Evolutionary conservation across 2,113 vertebrate species (phyloP), one percentile per base, ranked within the genome.

Genomic region (Xiphophorus maculatus): DNA sequence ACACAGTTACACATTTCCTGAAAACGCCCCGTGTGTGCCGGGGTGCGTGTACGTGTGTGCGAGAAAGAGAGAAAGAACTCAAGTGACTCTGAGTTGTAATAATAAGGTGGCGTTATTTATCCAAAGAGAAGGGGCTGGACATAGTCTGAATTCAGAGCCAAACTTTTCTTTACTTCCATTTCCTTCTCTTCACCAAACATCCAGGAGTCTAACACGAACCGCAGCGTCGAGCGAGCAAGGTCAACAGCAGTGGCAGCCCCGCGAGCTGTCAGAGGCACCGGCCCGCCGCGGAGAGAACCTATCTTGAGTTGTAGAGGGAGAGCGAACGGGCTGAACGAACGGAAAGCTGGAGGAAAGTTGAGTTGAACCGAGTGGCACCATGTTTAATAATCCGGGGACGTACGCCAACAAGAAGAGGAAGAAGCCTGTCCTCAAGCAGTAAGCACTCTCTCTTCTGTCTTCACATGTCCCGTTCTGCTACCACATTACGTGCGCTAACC

Each of bases 351-450:
- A 27, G 33, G 13, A 27, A 70, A 65, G 62, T 17, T 19, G 13
- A 37, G n/a, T 5, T 28, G 30, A 51, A 63, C 22, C 68, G 32
- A 58, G 79, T 44, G 84, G 60, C 75, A 91, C 77, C 78, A 95
- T 95, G 94, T 81, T 92, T 84, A 89, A 88, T 32, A 92, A 90
- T 76, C 58, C 88, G 8, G 92, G 89, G 44, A 88, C 81, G 11
- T 95, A 95, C 62, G 94, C 94, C 0, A 89, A 86, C 86, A 95
- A 94, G 90, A 95, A 94, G 88, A 92, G 94, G 87, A 95, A 95
- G 94, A 95, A 95, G 88, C 94, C 94, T 1, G 90, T 90, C 11
- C 90, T 93, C 22, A 95, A 94, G 89, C 91, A 90, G 94, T 94
- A 87, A 91, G 92, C 51, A 6, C 22, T 58, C 25, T 58, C 25